Base-by-base conservation (phyloP, 2,888 invertebrate genomes). In the Epistrophella euchroma region DNA sequence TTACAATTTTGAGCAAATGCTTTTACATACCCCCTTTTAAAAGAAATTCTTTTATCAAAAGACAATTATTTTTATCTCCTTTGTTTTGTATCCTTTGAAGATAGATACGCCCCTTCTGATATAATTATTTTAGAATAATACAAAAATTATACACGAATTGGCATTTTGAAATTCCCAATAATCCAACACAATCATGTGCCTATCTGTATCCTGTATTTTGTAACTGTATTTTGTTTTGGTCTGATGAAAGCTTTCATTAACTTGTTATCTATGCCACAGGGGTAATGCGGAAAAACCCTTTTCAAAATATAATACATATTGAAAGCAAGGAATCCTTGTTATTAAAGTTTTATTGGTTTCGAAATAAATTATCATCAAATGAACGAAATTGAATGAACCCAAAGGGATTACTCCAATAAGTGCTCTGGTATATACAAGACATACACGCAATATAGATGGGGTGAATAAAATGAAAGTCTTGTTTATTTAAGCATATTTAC, bases 171-270 rank as follows among this genome's bases (percentile, higher is more conserved):
- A 5, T 15, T 40, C 4, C 3, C 37, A 11, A 32, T 9, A 11
- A 13, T 32, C 32, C 32, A 7, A 32, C 32, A 32, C 7, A 32
- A 32, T 32, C 32, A 7, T 32, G 5, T 32, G 32, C 32, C 32
- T 32, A 32, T 32, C 6, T 9, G 0, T 32, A 32, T 9, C 10
- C 13, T 40, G 15, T 40, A 3, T 40, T 40, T 13, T 40, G 40
- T 40, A 15, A 40, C 40, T 40, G 32, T 2, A 25, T 25, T 25
- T 32, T 32, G 40, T 4, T 13, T 13, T 43, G 4, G 2, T n/a
- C 43, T 43, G 43, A 43, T 43, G 43, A 43, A 43, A 43, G 2
- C 43, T 43, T 43, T 43, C n/a, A 43, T 43, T 43, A n/a, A 43
- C 0, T 43, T 43, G n/a, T 43, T 43, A n/a, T 43, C n/a, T 2